A percentile compares a stretch with the other conserved stretches of the same genome.
Evolutionary conservation across 2,113 vertebrate species (phyloP).

Genomic region (Leiothrix lutea): DNA sequence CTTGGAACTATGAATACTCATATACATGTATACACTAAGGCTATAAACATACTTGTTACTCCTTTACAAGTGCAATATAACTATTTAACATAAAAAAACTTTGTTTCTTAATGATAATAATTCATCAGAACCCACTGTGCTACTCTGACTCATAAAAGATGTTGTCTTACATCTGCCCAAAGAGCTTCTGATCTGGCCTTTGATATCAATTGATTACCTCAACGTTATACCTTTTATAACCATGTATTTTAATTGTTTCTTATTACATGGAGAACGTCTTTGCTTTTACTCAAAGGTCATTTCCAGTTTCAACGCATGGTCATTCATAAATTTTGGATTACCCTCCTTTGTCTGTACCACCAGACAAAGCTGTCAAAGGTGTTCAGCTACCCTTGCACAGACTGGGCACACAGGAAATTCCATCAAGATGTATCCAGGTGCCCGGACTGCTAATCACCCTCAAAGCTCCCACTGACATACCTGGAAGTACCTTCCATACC

Average conservation of each 20-base stretch:
- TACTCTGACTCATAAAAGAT: background rate
- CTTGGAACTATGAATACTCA: background rate
- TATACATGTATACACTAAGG: accelerated
- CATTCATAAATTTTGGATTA: background rate
- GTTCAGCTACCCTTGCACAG: background rate
- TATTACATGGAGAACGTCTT: background rate
- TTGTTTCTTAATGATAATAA: background rate
- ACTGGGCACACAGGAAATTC: background rate
- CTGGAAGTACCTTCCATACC: background rate
- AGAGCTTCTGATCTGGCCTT: background rate
- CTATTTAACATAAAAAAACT: background rate
- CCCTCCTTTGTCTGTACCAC: background rate
- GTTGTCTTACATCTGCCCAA: too few species aligned
- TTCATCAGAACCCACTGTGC: background rate
- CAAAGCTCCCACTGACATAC: background rate
- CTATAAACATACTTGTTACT: background rate
- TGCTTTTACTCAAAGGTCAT: background rate
- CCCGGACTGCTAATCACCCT: background rate
- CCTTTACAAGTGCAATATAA: background rate
- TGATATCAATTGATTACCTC: background rate
- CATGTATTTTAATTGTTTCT: background rate
- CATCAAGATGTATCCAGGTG: background rate
- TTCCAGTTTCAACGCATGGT: background rate
- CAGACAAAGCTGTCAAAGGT: background rate
- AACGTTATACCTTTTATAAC: background rate